phyloP scores from a whole-genome alignment of 2,797 vertebrate species.

The Typhlichthys eigenmanni region DNA sequence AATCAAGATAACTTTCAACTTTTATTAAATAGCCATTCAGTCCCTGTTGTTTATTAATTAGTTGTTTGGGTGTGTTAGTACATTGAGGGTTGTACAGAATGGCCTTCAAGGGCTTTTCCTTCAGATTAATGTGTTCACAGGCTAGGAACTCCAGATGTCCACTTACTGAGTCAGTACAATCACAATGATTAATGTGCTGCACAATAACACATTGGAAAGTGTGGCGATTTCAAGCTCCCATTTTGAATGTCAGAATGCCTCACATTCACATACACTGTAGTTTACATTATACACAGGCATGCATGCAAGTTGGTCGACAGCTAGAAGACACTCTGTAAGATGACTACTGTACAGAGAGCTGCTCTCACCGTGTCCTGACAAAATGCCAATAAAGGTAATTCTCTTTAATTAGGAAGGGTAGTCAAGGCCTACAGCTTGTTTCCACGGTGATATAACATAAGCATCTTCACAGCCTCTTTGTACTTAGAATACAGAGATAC shows the following conservation, averaged over 20 bases:
- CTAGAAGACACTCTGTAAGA: neutral
- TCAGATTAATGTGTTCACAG: neutral
- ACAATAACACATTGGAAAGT: conserved; percentile 7
- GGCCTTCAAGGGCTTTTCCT: conserved; percentile 6
- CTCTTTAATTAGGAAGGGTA: conserved; percentile 46
- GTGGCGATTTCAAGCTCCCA: neutral
- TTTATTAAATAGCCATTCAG: too few relatives aligned
- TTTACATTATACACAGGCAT: neutral
- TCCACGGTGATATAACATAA: conserved; percentile 65
- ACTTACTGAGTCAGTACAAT: neutral
- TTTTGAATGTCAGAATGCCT: neutral
- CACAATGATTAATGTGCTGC: neutral
- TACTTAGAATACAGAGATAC: conserved; percentile 26
- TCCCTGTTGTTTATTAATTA: too few relatives aligned
- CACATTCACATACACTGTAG: neutral
- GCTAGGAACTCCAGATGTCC: conserved; percentile 10
- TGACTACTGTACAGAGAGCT: conserved; percentile 1
- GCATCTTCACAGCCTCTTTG: conserved; percentile 48
- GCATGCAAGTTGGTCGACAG: neutral
- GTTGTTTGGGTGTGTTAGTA: too few relatives aligned
- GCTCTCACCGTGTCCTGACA: conserved; percentile 34
- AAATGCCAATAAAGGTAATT: conserved; percentile 12
- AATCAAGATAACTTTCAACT: too few relatives aligned
- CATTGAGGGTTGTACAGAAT: too few relatives aligned
- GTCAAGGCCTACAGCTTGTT: conserved; percentile 56